Evolutionary conservation across 1,140 invertebrate genomes (phyloP).

Genomic region (Sarcophaga bullata): DNA sequence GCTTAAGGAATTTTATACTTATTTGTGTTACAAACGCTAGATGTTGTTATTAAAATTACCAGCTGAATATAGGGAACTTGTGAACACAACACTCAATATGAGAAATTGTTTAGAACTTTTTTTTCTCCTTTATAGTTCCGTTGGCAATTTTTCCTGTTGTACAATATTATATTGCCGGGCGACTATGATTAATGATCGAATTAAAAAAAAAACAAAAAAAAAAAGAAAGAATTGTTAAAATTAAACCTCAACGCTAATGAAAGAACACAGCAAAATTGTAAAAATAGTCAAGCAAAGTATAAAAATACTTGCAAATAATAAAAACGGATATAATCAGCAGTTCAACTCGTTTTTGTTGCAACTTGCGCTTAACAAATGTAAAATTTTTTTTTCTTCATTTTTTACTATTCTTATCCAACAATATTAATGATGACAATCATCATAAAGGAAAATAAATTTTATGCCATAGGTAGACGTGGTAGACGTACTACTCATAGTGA

Average conservation of each 20-base stretch:
- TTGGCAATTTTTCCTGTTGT: background rate
- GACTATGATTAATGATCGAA: slow-evolving; percentile 38
- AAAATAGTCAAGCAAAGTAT: background rate
- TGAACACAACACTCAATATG: background rate
- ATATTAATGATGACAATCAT: slow-evolving; percentile 3
- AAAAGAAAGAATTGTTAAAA: background rate
- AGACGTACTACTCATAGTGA: too few species aligned
- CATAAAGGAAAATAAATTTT: background rate
- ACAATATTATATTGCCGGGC: background rate
- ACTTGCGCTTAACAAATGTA: background rate
- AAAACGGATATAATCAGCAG: slow-evolving; percentile 1
- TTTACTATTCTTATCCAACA: too few species aligned
- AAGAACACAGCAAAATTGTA: background rate
- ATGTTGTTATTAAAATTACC: too few species aligned
- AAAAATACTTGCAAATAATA: slow-evolving; percentile 5
- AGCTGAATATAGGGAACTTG: too few species aligned
- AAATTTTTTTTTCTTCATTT: background rate
- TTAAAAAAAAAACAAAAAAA: too few species aligned
- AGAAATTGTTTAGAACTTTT: background rate
- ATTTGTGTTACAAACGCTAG: too few species aligned
- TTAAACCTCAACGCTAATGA: slow-evolving; percentile 30
- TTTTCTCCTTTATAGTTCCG: background rate
- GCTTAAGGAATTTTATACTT: too few species aligned
- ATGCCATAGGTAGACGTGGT: too few species aligned
- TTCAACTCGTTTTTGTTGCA: background rate